Base-by-base conservation (phyloP, 2,888 invertebrate species). In the Epistrophe grossulariae region DNA sequence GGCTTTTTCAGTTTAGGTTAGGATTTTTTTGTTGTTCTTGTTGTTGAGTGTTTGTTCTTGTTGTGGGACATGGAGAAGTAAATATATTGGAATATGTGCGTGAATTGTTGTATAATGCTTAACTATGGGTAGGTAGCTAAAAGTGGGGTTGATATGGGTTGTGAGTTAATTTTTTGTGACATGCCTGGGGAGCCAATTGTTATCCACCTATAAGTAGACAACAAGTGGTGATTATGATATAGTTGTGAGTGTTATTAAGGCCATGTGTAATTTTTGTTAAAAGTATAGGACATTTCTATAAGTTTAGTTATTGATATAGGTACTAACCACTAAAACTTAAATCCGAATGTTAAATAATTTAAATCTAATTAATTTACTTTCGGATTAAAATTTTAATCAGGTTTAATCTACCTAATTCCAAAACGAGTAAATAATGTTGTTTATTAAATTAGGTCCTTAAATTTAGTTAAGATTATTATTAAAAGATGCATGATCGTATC, bases 21-120 rank as follows among this genome's bases (percentile, higher is more conserved):
- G 66, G 31, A 10, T 38, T 52, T 62, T 35, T 38, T 17, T 50
- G 28, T 72, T 35, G 13, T 50, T 28, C n/a, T n/a, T n/a, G 66
- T 24, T 24, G 2, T 24, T 35, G 9, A 38, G 0, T 68, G 57
- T 15, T 52, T 62, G 0, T 66, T 55, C 11, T 11, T 72, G 35
- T n/a, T 66, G 43, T 66, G 40, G 15, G 13, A 1, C 24, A 24
- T 24, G 24, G 24, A 24, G 28, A n/a, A 45, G 5, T 3, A 38
- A 31, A 15, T n/a, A 7, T 62, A 76, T 59, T 59, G 17, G 52
- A 40, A 81, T 66, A 71, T 66, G 77, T 43, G 19, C 35, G 24
- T 50, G 17, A 28, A 15, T 38, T 70, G 28, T 50, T 52, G 60
- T 19, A 60, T 19, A 11, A 0, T 38, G 40, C 24, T 24, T 24